Evolutionary conservation across 2,113 vertebrate species (phyloP).

Genomic region (Paedocypris sp.): DNA sequence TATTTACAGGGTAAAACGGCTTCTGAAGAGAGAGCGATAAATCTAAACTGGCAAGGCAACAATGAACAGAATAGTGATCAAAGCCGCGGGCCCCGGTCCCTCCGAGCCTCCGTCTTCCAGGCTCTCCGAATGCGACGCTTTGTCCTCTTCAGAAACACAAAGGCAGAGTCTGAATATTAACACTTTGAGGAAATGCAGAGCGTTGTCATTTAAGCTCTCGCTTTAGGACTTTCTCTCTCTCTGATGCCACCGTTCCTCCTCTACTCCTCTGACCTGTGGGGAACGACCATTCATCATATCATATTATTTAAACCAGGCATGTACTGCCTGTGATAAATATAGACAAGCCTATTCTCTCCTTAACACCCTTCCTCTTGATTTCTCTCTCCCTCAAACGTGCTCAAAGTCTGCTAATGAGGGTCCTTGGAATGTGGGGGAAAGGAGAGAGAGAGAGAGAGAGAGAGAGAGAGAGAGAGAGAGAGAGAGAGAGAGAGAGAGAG

Average conservation of each 20-base stretch:
- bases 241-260: neutral
- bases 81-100: neutral
- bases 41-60: slow-evolving; percentile 21
- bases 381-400: neutral
- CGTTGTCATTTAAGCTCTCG: slow-evolving; percentile 16
- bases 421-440: too few species aligned
- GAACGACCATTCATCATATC: slow-evolving; percentile 35
- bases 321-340: slow-evolving; percentile 11
- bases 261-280: slow-evolving; percentile 24
- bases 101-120: neutral
- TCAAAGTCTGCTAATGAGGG: slow-evolving; percentile 8
- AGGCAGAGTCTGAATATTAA: neutral
- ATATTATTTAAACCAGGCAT: slow-evolving; percentile 33
- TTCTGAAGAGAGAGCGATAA: neutral
- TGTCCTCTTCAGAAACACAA: slow-evolving; percentile 18
- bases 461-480: neutral
- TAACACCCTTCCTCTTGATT: neutral
- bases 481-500: neutral
- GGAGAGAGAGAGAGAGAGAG: neutral
- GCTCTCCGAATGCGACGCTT: neutral
- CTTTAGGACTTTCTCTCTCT: slow-evolving; percentile 27
- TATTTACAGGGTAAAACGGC: slow-evolving; percentile 1
- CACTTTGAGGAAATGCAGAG: slow-evolving; percentile 13
- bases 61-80: slow-evolving; percentile 18
- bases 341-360: slow-evolving; percentile 15